A percentile compares a stretch with the other conserved stretches of the same genome.
These are phyloP conservation scores for Drosophila arizonae DNA, from an alignment of 1,140 invertebrate species.

Conservation along the genomic window DNA sequence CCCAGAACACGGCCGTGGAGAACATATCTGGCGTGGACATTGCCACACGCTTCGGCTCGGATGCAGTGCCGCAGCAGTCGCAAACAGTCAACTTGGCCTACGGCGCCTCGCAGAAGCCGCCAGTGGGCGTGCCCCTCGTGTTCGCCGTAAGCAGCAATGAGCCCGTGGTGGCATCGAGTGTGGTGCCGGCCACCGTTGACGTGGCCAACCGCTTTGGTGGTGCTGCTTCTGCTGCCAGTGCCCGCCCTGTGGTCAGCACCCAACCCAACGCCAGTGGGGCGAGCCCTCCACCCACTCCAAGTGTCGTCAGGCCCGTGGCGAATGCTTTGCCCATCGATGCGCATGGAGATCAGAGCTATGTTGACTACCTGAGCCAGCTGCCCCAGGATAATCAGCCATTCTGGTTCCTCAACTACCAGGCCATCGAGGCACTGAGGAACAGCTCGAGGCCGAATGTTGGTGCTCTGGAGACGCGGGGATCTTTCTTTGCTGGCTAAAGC, in stretches of 20 bases:
- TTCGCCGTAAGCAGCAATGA: slow-evolving; percentile 40
- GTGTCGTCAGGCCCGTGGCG: not conserved
- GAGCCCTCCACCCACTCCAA: not conserved
- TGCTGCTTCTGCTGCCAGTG: not conserved
- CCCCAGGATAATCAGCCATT: slow-evolving; percentile 84
- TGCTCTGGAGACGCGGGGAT: slow-evolving; percentile 59
- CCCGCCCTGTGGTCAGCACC: not conserved
- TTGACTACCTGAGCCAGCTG: slow-evolving; percentile 81
- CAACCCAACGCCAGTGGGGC: not conserved
- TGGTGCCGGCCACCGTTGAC: not conserved
- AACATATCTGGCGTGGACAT: slow-evolving; percentile 65
- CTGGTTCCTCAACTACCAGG: slow-evolving; percentile 83
- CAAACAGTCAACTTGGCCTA: slow-evolving; percentile 40
- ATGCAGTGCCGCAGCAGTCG: slow-evolving; percentile 19
- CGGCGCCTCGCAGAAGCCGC: slow-evolving; percentile 69
- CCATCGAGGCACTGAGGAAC: slow-evolving; percentile 80
- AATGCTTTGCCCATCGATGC: slow-evolving; percentile 74
- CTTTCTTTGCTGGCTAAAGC: slow-evolving; percentile 70
- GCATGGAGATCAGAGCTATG: slow-evolving; percentile 82
- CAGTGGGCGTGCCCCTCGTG: slow-evolving; percentile 65
- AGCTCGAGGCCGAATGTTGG: slow-evolving; percentile 55
- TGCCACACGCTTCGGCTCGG: slow-evolving; percentile 62
- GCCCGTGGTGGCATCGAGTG: slow-evolving; percentile 3
- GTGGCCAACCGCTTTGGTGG: slow-evolving; percentile 58
- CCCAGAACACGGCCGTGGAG: slow-evolving; percentile 62